phyloP scores from a whole-genome alignment of 1,140 invertebrate genomes.

The Sipha flava region DNA sequence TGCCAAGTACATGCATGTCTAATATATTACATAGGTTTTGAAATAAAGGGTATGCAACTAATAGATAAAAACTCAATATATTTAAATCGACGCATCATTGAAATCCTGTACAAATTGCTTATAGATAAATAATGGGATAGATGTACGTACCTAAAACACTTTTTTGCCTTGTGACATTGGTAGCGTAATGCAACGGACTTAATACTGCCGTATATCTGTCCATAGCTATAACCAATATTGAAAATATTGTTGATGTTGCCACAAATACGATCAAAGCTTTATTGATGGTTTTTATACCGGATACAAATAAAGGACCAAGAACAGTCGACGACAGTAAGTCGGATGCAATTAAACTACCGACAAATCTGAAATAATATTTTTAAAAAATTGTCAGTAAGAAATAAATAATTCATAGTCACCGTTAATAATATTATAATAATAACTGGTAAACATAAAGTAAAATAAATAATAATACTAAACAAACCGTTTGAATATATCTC shows the following conservation, averaged over 20 bases:
- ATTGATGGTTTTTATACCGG: constrained; percentile 43
- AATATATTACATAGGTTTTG: too few species aligned
- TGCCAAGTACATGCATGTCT: too few species aligned
- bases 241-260: constrained; percentile 48
- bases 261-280: constrained; percentile 46
- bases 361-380: constrained; percentile 44
- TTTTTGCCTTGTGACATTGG: constrained; percentile 47
- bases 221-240: constrained; percentile 49
- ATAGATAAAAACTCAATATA: too few species aligned
- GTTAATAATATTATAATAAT: too few species aligned
- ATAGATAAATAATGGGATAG: background rate
- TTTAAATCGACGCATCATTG: too few species aligned
- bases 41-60: too few species aligned
- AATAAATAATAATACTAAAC: too few species aligned
- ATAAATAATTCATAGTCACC: too few species aligned
- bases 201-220: constrained; percentile 51
- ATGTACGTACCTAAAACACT: constrained; percentile 35
- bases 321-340: constrained; percentile 48
- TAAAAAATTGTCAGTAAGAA: too few species aligned
- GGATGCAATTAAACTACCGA: constrained; percentile 50
- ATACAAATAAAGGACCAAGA: constrained; percentile 47
- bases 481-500: too few species aligned
- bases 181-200: constrained; percentile 49
- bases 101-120: background rate
- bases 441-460: too few species aligned